Evolutionary conservation across 2,888 invertebrate genomes (phyloP), one percentile per base, ranked within the genome.

Genomic region (Ichneumon xanthorius): DNA sequence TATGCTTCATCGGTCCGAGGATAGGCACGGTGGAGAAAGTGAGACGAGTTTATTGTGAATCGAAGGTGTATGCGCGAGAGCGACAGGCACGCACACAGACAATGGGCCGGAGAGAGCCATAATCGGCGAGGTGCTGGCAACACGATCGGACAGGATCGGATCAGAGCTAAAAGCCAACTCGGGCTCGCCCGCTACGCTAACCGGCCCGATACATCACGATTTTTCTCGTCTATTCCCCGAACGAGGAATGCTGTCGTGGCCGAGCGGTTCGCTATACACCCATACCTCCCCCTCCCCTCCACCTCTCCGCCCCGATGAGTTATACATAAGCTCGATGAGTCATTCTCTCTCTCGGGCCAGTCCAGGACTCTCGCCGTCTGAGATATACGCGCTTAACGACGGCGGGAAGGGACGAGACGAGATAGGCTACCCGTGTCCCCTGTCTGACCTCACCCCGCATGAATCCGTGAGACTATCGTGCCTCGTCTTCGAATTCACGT

Each of bases 381-480:
- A 67, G 72, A 71, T 76, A 77, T 71, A 63, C n/a, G 58, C 55
- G 26, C 11, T 11, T 55, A 63, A 75, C 50, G 19, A 11, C 33
- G 19, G 58, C 55, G 55, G 22, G 11, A 55, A 48, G 48, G 50
- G 53, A 71, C 37, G 50, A 58, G 65, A 63, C 14, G 53, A 65
- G 81, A 45, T 45, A 45, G 37, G 45, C 61, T 55, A 79, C 65
- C 79, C 68, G 70, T 67, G 75, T 82, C 53, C 80, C 80, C 85
- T 68, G 80, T 26, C 67, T 80, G 85, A 82, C 80, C 76, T 85
- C 80, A 82, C 61, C 80, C 80, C 80, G 75, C 75, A 79, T 67
- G 79, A 82, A 85, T 70, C 65, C 40, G 55, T 45, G 37, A 61
- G 22, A 63, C 48, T 5, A 48, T 26, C 16, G 72, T 73, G 45